Evolutionary conservation across 2,113 vertebrate genomes (phyloP).

Genomic region (Suricata suricatta): DNA sequence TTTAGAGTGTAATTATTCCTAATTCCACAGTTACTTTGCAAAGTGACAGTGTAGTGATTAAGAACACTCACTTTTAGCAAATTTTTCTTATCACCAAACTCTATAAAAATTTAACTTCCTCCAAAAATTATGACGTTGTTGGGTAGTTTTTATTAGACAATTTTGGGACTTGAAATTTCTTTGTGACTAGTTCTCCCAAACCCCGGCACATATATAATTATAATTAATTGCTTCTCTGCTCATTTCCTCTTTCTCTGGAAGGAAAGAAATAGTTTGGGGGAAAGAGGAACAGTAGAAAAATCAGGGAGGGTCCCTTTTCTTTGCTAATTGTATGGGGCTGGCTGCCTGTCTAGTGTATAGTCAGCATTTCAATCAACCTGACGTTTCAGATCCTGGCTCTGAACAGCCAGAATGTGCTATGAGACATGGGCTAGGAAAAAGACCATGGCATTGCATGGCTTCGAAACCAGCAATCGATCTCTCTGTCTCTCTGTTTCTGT

Average conservation of each 20-base stretch:
- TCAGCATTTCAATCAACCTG: conserved; percentile 53
- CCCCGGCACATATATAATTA: conserved; percentile 74
- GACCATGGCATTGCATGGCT: neutral
- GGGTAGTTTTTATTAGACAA: conserved; percentile 74
- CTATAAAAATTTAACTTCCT: conserved; percentile 78
- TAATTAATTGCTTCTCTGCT: conserved; percentile 75
- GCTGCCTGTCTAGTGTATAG: conserved; percentile 2
- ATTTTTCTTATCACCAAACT: conserved; percentile 74
- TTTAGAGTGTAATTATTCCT: conserved; percentile 77
- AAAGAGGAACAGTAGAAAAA: conserved; percentile 68
- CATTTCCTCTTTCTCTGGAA: conserved; percentile 69
- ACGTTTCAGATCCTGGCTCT: conserved; percentile 12
- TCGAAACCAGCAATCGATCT: neutral
- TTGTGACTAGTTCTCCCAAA: conserved; percentile 67
- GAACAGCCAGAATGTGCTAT: conserved; percentile 33
- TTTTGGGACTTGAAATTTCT: conserved; percentile 68
- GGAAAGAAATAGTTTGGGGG: conserved; percentile 59
- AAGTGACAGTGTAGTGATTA: conserved; percentile 78
- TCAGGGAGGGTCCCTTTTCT: conserved; percentile 40
- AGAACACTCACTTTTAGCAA: conserved; percentile 70
- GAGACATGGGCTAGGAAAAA: neutral
- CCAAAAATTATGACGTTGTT: conserved; percentile 74
- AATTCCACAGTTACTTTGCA: conserved; percentile 78
- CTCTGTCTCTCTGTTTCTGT: neutral
- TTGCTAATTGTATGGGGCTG: conserved; percentile 28